Evolutionary conservation across 1,140 invertebrate genomes (phyloP).

Genomic region (Copidosoma floridanum): DNA sequence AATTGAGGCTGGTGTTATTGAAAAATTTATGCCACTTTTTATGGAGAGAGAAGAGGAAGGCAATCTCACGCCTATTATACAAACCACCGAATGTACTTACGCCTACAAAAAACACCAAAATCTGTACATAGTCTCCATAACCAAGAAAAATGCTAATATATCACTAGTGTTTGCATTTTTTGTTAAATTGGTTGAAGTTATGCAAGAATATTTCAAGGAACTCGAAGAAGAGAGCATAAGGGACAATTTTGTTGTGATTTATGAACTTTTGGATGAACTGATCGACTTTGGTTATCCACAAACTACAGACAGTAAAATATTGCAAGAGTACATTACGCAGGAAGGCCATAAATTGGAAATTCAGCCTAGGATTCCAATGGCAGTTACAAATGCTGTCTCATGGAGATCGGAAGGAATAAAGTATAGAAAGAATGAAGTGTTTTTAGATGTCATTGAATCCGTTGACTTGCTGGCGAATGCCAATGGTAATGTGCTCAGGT

Average conservation of each 20-base stretch:
- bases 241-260: conserved; percentile 99
- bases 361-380: conserved; percentile 93
- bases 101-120: conserved; percentile 99
- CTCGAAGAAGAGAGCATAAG: conserved; percentile 98
- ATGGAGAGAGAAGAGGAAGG: conserved; percentile 99
- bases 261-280: conserved; percentile 97
- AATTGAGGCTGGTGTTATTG: conserved; percentile 95
- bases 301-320: conserved; percentile 97
- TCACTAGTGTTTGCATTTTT: conserved; percentile 95
- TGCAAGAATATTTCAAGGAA: conserved; percentile 99
- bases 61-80: conserved; percentile 86
- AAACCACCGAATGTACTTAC: conserved; percentile 90
- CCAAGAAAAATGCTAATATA: conserved; percentile 97
- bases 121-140: conserved; percentile 95
- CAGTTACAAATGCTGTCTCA: conserved; percentile 99
- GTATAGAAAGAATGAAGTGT: conserved; percentile 99
- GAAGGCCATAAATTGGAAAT: conserved; percentile 98
- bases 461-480: conserved; percentile 97
- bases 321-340: conserved; percentile 98
- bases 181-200: conserved; percentile 97
- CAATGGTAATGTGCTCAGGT: conserved; percentile 95
- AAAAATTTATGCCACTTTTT: conserved; percentile 98
- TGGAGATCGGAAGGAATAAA: conserved; percentile 99
- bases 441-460: conserved; percentile 99
- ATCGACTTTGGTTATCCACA: conserved; percentile 99